A percentile compares a stretch with the other conserved stretches of the same genome.
Evolutionary conservation across 37 sponge, comb jelly and placozoan genomes (phyloP).

Genomic region (Trichoplax adhaerens): DNA sequence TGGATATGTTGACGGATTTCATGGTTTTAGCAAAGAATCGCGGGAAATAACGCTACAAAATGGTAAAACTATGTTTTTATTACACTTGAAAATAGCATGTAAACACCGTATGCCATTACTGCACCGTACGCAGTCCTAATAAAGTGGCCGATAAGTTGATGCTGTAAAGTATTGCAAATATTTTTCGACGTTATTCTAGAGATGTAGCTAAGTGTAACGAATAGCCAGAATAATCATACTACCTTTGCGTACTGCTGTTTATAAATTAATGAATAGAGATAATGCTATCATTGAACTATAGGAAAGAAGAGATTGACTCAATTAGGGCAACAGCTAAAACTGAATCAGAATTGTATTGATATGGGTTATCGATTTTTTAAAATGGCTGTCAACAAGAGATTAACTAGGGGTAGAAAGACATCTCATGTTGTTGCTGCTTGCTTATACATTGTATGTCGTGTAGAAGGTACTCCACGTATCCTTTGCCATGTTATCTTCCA

Average conservation of each 20-base stretch:
- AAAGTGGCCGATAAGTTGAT: background rate
- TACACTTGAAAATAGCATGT: no score
- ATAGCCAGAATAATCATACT: no score
- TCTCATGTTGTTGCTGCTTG: constrained; percentile 80
- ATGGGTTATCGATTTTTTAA: constrained; percentile 91
- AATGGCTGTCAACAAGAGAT: constrained; percentile 70
- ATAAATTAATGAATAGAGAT: no score
- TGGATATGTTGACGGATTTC: background rate
- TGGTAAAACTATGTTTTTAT: constrained; percentile 16
- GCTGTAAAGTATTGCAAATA: background rate
- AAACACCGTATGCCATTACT: no score
- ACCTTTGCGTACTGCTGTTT: no score
- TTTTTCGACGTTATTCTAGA: no score
- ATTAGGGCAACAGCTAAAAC: constrained; percentile 61
- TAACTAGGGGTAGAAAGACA: constrained; percentile 67
- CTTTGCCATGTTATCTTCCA: constrained; percentile 2
- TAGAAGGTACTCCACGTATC: constrained; percentile 96
- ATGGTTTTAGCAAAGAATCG: constrained; percentile 57
- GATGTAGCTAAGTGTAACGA: no score
- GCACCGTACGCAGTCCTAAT: background rate
- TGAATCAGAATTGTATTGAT: constrained; percentile 90
- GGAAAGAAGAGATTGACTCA: constrained; percentile 23
- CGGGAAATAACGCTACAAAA: constrained; percentile 60
- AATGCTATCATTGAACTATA: no score
- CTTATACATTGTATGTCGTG: constrained; percentile 91